These are phyloP conservation scores for Columba guinea DNA, from an alignment of 2,797 vertebrate genomes.

Conservation along the genomic window DNA sequence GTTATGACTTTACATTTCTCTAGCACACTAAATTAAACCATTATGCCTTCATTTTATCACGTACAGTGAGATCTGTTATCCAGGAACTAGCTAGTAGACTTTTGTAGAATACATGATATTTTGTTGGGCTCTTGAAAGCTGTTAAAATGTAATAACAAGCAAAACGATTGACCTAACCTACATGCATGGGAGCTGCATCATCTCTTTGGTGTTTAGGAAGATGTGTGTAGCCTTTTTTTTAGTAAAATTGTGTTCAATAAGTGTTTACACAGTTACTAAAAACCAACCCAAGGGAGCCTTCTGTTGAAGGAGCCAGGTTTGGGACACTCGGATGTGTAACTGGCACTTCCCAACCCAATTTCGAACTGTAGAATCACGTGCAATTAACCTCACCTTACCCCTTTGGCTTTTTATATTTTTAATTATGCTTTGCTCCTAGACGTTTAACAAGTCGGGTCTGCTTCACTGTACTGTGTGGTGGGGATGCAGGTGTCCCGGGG, in stretches of 20 bases:
- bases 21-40: neutral
- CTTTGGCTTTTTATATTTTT: neutral
- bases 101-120: neutral
- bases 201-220: neutral
- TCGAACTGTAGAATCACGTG: neutral
- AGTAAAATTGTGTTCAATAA: neutral
- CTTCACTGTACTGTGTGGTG: neutral
- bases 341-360: neutral
- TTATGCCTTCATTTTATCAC: neutral
- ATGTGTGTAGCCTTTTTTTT: neutral
- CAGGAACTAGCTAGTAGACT: neutral
- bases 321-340: neutral
- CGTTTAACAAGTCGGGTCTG: neutral
- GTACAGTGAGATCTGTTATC: neutral
- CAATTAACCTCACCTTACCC: neutral
- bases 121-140: neutral
- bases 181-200: fast-evolving
- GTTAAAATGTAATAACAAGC: neutral
- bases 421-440: neutral
- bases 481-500: neutral
- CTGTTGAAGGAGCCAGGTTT: neutral
- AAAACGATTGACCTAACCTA: neutral
- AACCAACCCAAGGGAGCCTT: neutral
- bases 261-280: neutral
- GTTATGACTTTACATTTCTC: neutral